Percentiles rank a stretch among this genome's conserved stretches.
Conservation (phyloP, 37 sponge, comb jelly and placozoan species). For the Spongia lamella region DNA sequence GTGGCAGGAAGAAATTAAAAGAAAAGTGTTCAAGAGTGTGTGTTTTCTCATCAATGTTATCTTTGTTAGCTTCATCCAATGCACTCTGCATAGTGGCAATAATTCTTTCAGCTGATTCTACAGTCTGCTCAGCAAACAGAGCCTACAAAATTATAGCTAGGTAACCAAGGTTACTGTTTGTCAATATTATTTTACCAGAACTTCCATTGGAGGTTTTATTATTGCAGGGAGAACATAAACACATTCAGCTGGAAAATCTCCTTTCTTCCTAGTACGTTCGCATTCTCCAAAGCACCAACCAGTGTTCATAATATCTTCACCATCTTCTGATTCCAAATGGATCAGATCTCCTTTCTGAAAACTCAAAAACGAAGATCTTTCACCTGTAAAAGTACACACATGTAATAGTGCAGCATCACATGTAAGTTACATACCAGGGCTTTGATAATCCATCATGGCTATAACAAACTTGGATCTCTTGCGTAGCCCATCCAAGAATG, state of each 20-base stretch:
- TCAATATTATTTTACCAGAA: conserved; percentile 58
- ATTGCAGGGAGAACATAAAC: conserved; percentile 91
- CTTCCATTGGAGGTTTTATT: conserved; percentile 70
- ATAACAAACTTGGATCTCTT: conserved; percentile 89
- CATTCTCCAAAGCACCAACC: conserved; percentile 89
- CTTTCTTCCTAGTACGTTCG: conserved; percentile 69
- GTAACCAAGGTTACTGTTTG: not conserved
- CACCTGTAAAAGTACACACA: conserved; percentile 56
- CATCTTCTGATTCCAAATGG: conserved; percentile 68
- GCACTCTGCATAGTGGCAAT: conserved; percentile 79
- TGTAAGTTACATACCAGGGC: conserved; percentile 60
- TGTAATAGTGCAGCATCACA: too few relatives aligned
- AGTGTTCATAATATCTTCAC: conserved; percentile 84
- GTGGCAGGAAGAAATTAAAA: conserved; percentile 75
- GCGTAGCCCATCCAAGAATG: conserved; percentile 85
- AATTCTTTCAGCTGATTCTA: conserved; percentile 68
- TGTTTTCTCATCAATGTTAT: conserved; percentile 37
- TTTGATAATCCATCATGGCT: conserved; percentile 93
- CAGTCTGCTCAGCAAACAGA: conserved; percentile 64
- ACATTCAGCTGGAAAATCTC: conserved; percentile 98
- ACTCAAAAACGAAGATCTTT: conserved; percentile 87
- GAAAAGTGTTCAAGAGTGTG: conserved; percentile 78
- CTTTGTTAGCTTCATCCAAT: conserved; percentile 51
- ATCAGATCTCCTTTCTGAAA: conserved; percentile 93
- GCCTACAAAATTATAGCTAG: conserved; percentile 18